Evolutionary conservation across 1,140 invertebrate genomes (phyloP), one percentile per base, ranked within the genome.

Genomic region (Lycorma delicatula): DNA sequence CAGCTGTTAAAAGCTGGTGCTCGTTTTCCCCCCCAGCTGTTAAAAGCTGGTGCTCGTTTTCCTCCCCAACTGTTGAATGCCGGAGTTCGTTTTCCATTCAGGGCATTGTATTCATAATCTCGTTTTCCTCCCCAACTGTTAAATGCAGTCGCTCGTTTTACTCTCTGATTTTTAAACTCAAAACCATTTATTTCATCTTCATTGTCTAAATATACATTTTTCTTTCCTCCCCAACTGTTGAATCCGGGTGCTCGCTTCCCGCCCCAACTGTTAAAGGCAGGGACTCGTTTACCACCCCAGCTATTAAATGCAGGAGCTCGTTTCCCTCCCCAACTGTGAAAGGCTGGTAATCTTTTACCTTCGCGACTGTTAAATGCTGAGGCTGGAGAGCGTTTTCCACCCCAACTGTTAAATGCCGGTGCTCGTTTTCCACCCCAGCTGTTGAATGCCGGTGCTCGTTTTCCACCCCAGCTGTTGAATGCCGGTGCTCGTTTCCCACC

Each of bases 401-500:
- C 61, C 63, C 63, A 65, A 36, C 59, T 62, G 12, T 48, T 56
- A 34, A 65, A 65, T 5, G 56, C 56, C 29, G 64, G 53, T 7
- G 27, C 54, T 28, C 62, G 46, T 36, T 63, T 63, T 4, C 60
- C 60, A 18, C 60, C 62, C 62, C 62, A 63, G 55, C 53, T 61
- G 22, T 54, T 64, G 36, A 70, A 66, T 1, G 56, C 56, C 44
- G 60, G 25, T 51, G 4, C 26, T 50, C 52, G 18, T 25, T 59
- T 59, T 7, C 61, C 63, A 1, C 57, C 56, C 53, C 57, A 61
- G 23, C 50, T 54, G 34, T 54, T 50, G 23, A 63, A 58, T 46
- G 34, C 38, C n/a, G 50, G 36, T 13, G 18, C n/a, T 49, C 61
- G 60, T 63, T 72, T 70, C 12, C 67, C 68, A 13, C 59, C 63